Evolutionary conservation across 1,140 invertebrate genomes (phyloP).

Genomic region (Plodia interpunctella): DNA sequence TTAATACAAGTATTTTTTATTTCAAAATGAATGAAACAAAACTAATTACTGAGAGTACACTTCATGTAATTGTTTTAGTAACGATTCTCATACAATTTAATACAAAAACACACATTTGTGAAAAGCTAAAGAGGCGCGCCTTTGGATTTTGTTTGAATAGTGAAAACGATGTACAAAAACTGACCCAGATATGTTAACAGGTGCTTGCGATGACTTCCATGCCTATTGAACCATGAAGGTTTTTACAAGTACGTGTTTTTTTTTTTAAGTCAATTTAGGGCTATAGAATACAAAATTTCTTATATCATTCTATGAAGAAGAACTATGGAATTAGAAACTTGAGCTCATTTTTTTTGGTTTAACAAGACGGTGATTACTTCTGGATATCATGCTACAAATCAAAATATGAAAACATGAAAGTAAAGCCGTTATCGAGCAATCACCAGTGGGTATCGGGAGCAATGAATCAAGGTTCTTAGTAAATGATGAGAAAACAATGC

Average conservation of each 20-base stretch:
- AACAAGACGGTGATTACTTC: not conserved
- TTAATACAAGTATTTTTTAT: constrained; percentile 26
- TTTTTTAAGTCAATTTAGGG: constrained; percentile 10
- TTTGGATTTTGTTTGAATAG: constrained; percentile 45
- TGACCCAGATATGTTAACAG: constrained; percentile 48
- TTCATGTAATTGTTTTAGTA: not conserved
- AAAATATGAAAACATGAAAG: constrained; percentile 35
- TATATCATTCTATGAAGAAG: not conserved
- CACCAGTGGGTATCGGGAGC: constrained; percentile 24
- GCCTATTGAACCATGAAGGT: constrained; percentile 37
- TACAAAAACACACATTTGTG: constrained; percentile 22
- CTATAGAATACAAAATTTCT: not conserved
- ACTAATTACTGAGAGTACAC: not conserved
- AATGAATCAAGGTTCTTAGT: constrained; percentile 40
- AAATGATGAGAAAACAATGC: constrained; percentile 52
- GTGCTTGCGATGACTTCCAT: constrained; percentile 28
- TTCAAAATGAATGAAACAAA: no score
- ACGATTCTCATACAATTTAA: constrained; percentile 30
- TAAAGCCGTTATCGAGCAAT: constrained; percentile 35
- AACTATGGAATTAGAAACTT: not conserved
- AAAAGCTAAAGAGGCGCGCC: constrained; percentile 19
- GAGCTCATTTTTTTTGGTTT: not conserved
- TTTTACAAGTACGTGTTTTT: constrained; percentile 32
- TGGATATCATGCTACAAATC: constrained; percentile 10
- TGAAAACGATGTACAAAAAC: constrained; percentile 48